These are phyloP conservation scores for Gopherus evgoodei DNA, from an alignment of 2,113 vertebrate genomes.

Conservation along the genomic window DNA sequence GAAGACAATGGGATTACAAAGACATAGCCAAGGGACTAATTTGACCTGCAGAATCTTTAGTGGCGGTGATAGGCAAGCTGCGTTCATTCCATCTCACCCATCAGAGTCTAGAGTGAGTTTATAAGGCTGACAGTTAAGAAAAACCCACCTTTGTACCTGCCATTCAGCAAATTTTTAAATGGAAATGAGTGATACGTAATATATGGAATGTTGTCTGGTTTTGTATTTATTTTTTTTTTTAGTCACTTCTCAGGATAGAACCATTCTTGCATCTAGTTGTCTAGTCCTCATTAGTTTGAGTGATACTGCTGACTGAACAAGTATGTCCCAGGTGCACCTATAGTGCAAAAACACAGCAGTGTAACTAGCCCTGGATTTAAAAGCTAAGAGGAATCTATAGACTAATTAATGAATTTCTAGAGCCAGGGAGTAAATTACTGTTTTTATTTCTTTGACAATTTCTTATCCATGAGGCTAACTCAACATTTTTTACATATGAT, in stretches of 20 bases:
- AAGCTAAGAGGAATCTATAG: neutral
- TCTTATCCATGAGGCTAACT: neutral
- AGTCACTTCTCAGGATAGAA: neutral
- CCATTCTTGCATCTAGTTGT: neutral
- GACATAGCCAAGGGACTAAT: neutral
- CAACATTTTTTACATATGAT: neutral
- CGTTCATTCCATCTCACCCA: no score
- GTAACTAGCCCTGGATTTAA: neutral
- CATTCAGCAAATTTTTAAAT: neutral
- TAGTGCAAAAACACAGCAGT: neutral
- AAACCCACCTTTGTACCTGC: neutral
- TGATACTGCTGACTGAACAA: neutral
- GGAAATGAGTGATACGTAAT: accelerated
- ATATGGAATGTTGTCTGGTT: neutral
- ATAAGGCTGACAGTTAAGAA: accelerated
- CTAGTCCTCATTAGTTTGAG: conserved; percentile 11
- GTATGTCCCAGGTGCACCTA: neutral
- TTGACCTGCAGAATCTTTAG: accelerated
- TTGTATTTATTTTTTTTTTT: neutral
- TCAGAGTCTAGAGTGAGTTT: accelerated
- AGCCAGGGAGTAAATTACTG: neutral
- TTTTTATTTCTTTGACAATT: neutral
- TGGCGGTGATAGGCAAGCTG: neutral
- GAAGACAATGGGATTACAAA: neutral
- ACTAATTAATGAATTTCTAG: neutral